phyloP scores from a whole-genome alignment of 2,888 invertebrate genomes.

The Lacanobia wlatinum region DNA sequence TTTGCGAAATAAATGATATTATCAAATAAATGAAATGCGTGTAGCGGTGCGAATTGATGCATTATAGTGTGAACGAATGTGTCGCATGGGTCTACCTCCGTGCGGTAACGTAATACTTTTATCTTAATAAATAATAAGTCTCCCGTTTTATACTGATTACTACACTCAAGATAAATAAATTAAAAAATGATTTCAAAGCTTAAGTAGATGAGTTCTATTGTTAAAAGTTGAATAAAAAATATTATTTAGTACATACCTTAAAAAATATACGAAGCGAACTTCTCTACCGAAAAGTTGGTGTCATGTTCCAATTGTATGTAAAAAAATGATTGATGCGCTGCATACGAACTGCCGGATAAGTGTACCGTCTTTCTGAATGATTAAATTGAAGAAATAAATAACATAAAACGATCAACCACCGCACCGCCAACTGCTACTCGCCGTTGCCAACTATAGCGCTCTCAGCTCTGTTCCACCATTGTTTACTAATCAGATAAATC shows the following conservation, averaged over 20 bases:
- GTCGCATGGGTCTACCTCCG: conserved; percentile 24
- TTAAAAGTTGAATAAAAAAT: conserved; percentile 25
- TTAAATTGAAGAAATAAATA: conserved; percentile 44
- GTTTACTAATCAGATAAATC: conserved; percentile 31
- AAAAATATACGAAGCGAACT: conserved; percentile 10
- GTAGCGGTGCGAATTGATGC: conserved; percentile 54
- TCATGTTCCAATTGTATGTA: conserved; percentile 47
- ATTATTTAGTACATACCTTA: conserved; percentile 51
- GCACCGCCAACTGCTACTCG: conserved; percentile 22
- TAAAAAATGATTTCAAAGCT: neutral
- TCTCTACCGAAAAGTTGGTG: conserved; percentile 38
- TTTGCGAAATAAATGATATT: conserved; percentile 45
- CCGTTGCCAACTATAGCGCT: conserved; percentile 3
- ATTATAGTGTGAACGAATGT: conserved; percentile 30
- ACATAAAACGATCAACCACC: conserved; percentile 19
- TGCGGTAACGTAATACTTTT: conserved; percentile 15
- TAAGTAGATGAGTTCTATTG: neutral
- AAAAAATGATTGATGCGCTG: conserved; percentile 16
- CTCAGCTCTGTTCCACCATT: conserved; percentile 27
- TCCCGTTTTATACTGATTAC: neutral
- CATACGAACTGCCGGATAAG: conserved; percentile 21
- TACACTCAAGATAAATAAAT: conserved; percentile 16
- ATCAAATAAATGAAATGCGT: conserved; percentile 53
- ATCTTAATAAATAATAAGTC: neutral
- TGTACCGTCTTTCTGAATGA: conserved; percentile 38